Conservation (phyloP, 2,888 invertebrate genomes). For the Rosalia funebris region DNA sequence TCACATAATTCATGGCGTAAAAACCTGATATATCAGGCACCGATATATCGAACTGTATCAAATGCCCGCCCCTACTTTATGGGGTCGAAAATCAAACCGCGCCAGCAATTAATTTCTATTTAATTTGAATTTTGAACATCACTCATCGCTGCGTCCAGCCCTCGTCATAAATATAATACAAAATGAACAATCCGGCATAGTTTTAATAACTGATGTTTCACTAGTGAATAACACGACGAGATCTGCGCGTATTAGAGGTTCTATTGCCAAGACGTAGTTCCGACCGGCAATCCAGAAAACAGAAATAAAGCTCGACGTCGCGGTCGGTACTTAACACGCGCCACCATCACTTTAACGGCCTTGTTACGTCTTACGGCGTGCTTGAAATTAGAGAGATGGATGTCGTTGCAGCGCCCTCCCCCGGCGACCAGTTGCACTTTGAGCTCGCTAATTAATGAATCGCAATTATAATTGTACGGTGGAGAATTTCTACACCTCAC, state of each 20-base stretch:
- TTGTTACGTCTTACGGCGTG: neutral
- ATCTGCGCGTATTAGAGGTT: conserved; percentile 10
- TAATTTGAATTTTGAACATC: conserved; percentile 17
- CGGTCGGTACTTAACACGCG: neutral
- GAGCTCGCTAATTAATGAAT: neutral
- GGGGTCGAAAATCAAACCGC: conserved; percentile 6
- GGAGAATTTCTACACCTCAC: too few relatives aligned
- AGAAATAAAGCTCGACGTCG: neutral
- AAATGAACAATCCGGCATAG: conserved; percentile 13
- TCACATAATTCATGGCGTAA: neutral
- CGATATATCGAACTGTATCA: conserved; percentile 1
- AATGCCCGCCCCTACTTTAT: conserved; percentile 1
- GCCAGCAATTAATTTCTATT: conserved; percentile 14
- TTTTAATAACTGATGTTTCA: conserved; percentile 7
- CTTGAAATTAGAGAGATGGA: neutral
- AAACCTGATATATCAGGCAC: neutral
- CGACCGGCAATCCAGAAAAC: neutral
- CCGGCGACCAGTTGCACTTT: too few relatives aligned
- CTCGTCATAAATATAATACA: conserved; percentile 8
- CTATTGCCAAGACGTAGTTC: conserved; percentile 13
- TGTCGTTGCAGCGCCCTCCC: neutral
- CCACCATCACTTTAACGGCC: neutral
- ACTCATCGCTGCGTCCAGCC: conserved; percentile 7
- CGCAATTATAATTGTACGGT: too few relatives aligned
- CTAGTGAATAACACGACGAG: neutral